Base-by-base conservation (phyloP, 2,888 invertebrate species). In the Miltochrista miniata region DNA sequence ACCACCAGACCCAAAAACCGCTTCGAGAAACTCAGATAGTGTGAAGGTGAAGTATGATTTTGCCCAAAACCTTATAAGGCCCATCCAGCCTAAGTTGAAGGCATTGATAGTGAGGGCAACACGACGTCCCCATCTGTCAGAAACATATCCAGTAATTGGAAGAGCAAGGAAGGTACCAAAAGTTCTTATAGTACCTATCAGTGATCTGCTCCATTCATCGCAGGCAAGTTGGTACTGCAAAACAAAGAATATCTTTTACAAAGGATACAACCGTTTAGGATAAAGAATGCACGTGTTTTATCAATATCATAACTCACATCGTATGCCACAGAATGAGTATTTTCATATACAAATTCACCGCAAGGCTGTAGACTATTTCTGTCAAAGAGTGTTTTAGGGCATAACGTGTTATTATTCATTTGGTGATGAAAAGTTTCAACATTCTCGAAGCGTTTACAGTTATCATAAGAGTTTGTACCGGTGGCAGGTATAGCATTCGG, bases 121-220 rank as follows among this genome's bases (percentile, higher is more conserved):
- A 54, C 93, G 90, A 40, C 95, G 88, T 0, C 95, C 95, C 84
- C 91, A 96, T 91, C 93, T 94, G 83, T 96, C 96, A 0, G 96
- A 95, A 33, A 95, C 76, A 61, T 92, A 92, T 35, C 96, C 96
- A 1, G 94, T 93, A 50, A 95, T 82, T 1, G 94, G 94, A 51
- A 95, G 85, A 0, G 94, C 94, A 37, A 93, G 79, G 65, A 95
- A 92, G 48, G 94, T 94, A 9, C 95, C 95, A 33, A 94, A 68
- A 43, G 93, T 95, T 56, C 95, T 93, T 1, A 95, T 81, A 0
- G 95, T 94, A 0, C 96, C 96, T 33, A 96, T 94, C 51, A 96
- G 71, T 0, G 95, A 92, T 18, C 96, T 85, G 57, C 93, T 94
- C 96, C 96, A 96, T 89, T 87, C 91, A 24, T 93, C 92, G 64